Evolutionary conservation across 2,113 vertebrate genomes (phyloP), one percentile per base, ranked within the genome.

Genomic region (Morone chrysops): DNA sequence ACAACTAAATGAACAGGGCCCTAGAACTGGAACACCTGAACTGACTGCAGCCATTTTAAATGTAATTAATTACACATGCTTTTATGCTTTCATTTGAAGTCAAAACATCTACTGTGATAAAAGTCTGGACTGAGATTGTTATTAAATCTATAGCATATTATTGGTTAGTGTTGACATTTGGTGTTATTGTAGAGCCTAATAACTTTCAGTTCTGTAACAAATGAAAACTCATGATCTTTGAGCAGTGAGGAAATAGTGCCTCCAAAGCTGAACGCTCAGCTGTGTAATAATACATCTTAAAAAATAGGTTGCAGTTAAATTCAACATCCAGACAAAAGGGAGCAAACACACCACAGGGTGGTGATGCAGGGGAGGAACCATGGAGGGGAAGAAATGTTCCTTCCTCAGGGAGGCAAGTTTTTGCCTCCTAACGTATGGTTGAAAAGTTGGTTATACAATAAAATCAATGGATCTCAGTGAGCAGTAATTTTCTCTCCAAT

Each of bases 141-240:
- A 31, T 31, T 31, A 31, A 31, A 31, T 31, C 31, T 31, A 31
- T 4, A 31, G 31, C 6, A 7, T 17, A 60, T 40, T 38, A 38
- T 38, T 65, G n/a, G 14, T 76, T 43, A 20, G 13, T 18, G 2
- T 13, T n/a, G 6, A 66, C 43, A 47, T 22, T 13, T 13, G 11
- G 1, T 41, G 12, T 8, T 66, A 47, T 16, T 47, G 12, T 66
- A 14, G 2, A 22, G 5, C 63, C 22, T 66, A 22, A 63, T 41
- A 18, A 41, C 38, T 41, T 59, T 16, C 25, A 60, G 57, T 60
- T 60, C 51, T 53, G 8, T 6, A 53, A 22, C 10, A 5, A 63
- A 63, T 20, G 9, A 56, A 70, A 81, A 57, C 3, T 31, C n/a
- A 50, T 10, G 41, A 40, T 72, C 22, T 22, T 57, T 72, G 53